phyloP scores from a whole-genome alignment of 2,797 vertebrate genomes.

The Sarcoramphus papa region DNA sequence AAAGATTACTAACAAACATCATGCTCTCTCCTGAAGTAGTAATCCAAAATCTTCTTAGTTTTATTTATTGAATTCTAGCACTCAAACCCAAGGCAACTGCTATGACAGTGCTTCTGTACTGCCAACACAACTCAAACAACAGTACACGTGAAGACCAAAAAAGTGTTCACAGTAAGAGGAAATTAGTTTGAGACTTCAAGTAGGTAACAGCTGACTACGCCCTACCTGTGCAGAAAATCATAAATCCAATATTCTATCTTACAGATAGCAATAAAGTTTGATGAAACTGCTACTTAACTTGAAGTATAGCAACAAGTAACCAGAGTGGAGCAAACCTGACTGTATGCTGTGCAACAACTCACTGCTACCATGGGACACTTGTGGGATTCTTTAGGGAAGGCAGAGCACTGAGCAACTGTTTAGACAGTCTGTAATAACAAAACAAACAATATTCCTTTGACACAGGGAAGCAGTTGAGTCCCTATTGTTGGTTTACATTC shows the following conservation, averaged over 20 bases:
- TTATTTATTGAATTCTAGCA: neutral
- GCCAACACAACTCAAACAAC: neutral
- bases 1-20: neutral
- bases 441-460: neutral
- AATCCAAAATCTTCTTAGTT: neutral
- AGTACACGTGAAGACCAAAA: fast-evolving
- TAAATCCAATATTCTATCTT: neutral
- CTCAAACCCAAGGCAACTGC: neutral
- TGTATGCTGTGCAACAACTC: neutral
- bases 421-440: neutral
- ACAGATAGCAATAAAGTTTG: neutral
- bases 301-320: neutral
- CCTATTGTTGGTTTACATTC: neutral
- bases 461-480: neutral
- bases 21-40: neutral
- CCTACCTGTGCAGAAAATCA: neutral
- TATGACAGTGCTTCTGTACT: neutral
- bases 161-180: neutral
- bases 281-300: neutral
- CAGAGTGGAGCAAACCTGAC: neutral
- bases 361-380: neutral
- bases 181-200: neutral
- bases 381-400: neutral
- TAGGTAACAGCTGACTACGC: neutral
- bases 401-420: neutral